Base-by-base conservation (phyloP, 2,113 vertebrate species). In the Plestiodon gilberti region DNA sequence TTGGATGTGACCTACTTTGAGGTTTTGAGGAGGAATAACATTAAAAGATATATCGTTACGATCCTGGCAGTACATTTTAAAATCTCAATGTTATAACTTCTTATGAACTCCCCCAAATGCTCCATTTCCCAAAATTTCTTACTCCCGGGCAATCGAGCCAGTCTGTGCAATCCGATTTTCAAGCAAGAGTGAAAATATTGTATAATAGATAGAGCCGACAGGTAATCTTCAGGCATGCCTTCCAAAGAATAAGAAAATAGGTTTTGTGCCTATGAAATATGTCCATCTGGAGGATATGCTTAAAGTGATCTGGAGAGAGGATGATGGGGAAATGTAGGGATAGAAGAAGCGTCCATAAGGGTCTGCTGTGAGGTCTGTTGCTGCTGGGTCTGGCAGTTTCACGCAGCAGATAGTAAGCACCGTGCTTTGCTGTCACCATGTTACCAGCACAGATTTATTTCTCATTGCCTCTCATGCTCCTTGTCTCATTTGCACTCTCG, bases 371-470 rank as follows among this genome's bases (percentile, higher is more conserved):
- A 30, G 28, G 48, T 80, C n/a, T 74, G 0, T 4, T 52, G 0
- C 0, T 88, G 79, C 81, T 0, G 5, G 0, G 0, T 0, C 75
- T 87, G 91, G 71, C 43, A 83, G 40, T 57, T 71, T 52, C 0
- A 0, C 2, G 78, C 59, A 38, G 85, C 35, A 0, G 0, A 83
- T 76, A 76, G 40, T 33, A 75, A 69, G 85, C 73, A 17, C 78
- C 0, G 7, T 0, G 59, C 0, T 1, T 85, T 2, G 87, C 88
- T 0, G 15, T 9, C 17, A 10, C 0, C 0, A 57, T 65, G 17
- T 28, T 74, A 64, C 48, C 14, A 43, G 67, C 40, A 71, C 88
- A 89, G 87, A 89, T 91, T 89, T 85, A 82, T 92, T 89, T 91
- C 83, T 73, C 76, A 35, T 84, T 89, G 80, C 88, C 83, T 89